phyloP scores from a whole-genome alignment of 2,113 vertebrate genomes.

The Pelvicachromis taeniatus region DNA sequence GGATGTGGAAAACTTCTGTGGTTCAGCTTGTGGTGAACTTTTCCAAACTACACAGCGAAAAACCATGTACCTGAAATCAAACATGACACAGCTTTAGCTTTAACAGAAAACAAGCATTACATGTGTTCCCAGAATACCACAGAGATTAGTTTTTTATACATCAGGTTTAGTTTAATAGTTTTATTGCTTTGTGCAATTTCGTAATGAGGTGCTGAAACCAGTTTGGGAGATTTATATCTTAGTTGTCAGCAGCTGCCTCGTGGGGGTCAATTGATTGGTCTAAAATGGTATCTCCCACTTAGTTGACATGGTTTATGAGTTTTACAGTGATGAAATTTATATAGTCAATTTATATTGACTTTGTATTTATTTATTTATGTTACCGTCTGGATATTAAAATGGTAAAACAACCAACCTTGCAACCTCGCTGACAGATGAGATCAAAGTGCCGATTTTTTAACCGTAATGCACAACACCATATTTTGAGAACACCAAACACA shows the following conservation, averaged over 20 bases:
- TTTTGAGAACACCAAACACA: not conserved
- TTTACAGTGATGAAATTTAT: not conserved
- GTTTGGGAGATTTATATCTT: not conserved
- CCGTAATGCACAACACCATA: not conserved
- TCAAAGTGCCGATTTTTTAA: not conserved
- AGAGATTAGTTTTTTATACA: not conserved
- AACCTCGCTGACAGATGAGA: not conserved
- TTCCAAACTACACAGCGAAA: not conserved
- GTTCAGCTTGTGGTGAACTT: not conserved
- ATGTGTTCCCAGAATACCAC: not conserved
- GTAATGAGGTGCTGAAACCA: not conserved
- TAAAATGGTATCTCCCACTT: not conserved
- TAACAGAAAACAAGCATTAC: not conserved
- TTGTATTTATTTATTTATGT: not conserved
- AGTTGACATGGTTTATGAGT: not conserved
- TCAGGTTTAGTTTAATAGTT: not conserved
- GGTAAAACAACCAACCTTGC: not conserved
- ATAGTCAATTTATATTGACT: too few species aligned
- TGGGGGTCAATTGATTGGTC: not conserved
- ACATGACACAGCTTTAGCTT: not conserved
- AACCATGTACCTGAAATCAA: not conserved
- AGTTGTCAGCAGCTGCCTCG: not conserved
- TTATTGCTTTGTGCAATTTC: not conserved
- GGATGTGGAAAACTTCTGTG: not conserved
- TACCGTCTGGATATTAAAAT: not conserved